Percentiles rank a stretch among this genome's conserved stretches.
Evolutionary conservation across 2,113 vertebrate species (phyloP).

Genomic region (Proteles cristata): DNA sequence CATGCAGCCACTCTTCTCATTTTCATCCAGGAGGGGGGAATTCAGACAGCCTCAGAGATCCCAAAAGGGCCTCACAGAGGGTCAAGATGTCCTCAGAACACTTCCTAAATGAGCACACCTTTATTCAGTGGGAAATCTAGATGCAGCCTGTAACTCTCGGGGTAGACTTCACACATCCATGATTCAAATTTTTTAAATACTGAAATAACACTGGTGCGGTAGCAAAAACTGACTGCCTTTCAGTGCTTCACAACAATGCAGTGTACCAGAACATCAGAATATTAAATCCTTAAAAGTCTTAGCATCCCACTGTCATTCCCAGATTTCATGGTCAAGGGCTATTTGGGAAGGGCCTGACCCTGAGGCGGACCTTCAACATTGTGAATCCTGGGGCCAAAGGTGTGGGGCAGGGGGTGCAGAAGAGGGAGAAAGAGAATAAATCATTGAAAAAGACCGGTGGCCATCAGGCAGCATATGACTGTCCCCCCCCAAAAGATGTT

Average conservation of each 20-base stretch:
- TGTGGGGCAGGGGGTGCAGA: neutral
- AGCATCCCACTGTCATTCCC: neutral
- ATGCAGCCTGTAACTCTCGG: neutral
- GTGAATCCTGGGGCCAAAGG: neutral
- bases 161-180: neutral
- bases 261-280: neutral
- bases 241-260: neutral
- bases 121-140: conserved; percentile 29
- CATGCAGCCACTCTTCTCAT: neutral
- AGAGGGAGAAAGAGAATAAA: neutral
- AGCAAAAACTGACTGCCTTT: neutral
- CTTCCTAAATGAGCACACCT: neutral
- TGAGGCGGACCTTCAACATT: neutral
- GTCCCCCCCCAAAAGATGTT: neutral
- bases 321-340: neutral
- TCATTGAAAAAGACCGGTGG: neutral
- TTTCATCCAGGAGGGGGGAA: neutral
- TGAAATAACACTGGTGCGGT: conserved; percentile 23
- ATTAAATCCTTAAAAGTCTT: neutral
- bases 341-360: neutral
- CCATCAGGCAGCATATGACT: neutral
- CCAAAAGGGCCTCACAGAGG: neutral
- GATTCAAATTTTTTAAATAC: neutral
- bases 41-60: neutral
- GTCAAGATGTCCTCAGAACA: neutral